Percentiles rank a stretch among this genome's conserved stretches.
These are phyloP conservation scores for Dynastes tityus DNA, from an alignment of 2,888 invertebrate species.

Conservation along the genomic window DNA sequence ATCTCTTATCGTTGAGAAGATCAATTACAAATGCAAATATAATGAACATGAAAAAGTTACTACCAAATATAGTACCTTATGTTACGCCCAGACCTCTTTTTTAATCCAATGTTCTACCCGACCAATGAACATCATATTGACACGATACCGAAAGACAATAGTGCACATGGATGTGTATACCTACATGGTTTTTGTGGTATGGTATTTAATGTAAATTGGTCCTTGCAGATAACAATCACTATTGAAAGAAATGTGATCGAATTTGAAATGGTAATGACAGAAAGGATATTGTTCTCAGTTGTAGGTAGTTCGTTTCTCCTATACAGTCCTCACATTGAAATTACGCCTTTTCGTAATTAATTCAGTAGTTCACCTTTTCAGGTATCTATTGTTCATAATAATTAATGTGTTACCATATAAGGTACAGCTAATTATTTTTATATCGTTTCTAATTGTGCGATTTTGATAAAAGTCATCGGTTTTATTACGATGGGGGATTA, in stretches of 20 bases:
- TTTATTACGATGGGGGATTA: no score
- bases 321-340: constrained; percentile 12
- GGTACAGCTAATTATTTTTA: no score
- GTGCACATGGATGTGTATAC: constrained; percentile 27
- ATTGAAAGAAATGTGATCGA: constrained; percentile 38
- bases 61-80: constrained; percentile 38
- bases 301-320: constrained; percentile 7
- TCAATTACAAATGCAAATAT: constrained; percentile 48
- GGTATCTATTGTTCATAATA: no score
- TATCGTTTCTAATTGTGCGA: no score
- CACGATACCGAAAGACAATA: constrained; percentile 30
- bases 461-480: no score
- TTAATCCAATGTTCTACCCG: constrained; percentile 16
- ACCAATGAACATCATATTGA: constrained; percentile 18
- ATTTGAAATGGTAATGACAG: constrained; percentile 40
- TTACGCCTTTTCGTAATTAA: background rate
- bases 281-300: constrained; percentile 17
- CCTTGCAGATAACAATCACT: constrained; percentile 31
- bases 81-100: constrained; percentile 41
- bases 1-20: constrained; percentile 43
- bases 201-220: constrained; percentile 36
- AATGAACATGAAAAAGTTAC: constrained; percentile 28
- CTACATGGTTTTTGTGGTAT: constrained; percentile 17
- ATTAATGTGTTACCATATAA: no score
- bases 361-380: no score